Evolutionary conservation across 2,888 invertebrate species (phyloP), one percentile per base, ranked within the genome.

Genomic region (Drosophila dives): DNA sequence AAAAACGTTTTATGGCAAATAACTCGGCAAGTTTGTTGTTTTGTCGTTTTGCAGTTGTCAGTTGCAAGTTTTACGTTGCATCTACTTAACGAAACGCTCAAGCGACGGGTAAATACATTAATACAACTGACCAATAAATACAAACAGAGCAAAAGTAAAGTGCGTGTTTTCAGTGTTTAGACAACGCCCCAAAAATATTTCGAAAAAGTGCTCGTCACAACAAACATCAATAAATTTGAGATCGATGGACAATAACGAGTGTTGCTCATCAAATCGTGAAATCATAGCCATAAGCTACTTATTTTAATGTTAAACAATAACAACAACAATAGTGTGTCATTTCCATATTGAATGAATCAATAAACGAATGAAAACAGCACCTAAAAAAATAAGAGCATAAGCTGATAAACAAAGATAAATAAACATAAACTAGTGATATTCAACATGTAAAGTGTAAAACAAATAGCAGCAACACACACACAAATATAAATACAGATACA

Each of bases 391-490:
- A 64, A 53, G 51, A 72, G 64, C 65, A 70, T 68, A 70, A 72
- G 64, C 77, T 69, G 63, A 83, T 63, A 89, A 87, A 71, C 60
- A 61, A 72, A 72, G 23, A 54, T 72, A 80, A 76, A 72, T 74
- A 86, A 77, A 86, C 86, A 88, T 82, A 71, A 83, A 80, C 89
- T 88, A 83, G 88, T 86, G 86, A 86, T 86, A 77, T 67, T 63
- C 73, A 72, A 73, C 51, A 68, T 83, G 78, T 77, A 84, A 83
- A 71, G 84, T 89, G 87, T 69, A 83, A 84, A 85, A 67, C 72
- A 84, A 87, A 84, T 70, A 83, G 59, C 68, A 61, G 34, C 56
- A 56, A 33, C 32, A 26, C 38, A 64, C 38, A 64, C 38, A 64
- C 48, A 54, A 45, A 83, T 63, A 65, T 51, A 70, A 74, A 72